A percentile compares a stretch with the other conserved stretches of the same genome.
These are phyloP conservation scores for Tethea ocularis DNA, from an alignment of 2,888 invertebrate species.

Conservation along the genomic window DNA sequence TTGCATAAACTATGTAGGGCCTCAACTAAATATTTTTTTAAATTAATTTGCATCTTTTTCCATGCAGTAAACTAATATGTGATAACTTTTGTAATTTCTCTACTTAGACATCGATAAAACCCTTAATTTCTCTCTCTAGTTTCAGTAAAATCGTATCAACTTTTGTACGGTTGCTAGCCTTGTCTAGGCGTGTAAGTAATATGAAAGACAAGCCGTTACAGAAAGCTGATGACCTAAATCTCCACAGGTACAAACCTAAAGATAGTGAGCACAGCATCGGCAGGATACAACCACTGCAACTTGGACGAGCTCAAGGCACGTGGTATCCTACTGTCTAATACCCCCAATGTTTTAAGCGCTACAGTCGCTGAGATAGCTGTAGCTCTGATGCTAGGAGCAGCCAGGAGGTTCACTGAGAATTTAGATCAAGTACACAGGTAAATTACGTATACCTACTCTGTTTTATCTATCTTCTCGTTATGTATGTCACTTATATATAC, in stretches of 20 bases:
- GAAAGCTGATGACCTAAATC: background rate
- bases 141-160: too few relatives aligned
- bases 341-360: constrained; percentile 89
- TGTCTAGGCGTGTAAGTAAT: too few relatives aligned
- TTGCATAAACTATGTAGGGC: too few relatives aligned
- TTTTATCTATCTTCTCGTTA: too few relatives aligned
- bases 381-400: constrained; percentile 88
- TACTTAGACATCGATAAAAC: too few relatives aligned
- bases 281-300: constrained; percentile 95
- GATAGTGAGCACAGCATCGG: constrained; percentile 92
- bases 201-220: background rate
- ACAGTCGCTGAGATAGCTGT: constrained; percentile 94
- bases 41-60: too few relatives aligned
- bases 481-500: too few relatives aligned
- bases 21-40: too few relatives aligned
- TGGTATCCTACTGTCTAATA: constrained; percentile 91
- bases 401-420: constrained; percentile 91
- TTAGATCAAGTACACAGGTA: constrained; percentile 86
- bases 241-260: constrained; percentile 88
- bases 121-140: too few relatives aligned
- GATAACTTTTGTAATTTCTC: too few relatives aligned
- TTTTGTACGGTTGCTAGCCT: too few relatives aligned
- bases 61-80: too few relatives aligned
- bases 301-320: constrained; percentile 88
- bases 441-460: constrained; percentile 8